Percentiles rank a stretch among this genome's conserved stretches.
phyloP scores from a whole-genome alignment of 2,888 invertebrate genomes.

The Amphiduros pacificus region DNA sequence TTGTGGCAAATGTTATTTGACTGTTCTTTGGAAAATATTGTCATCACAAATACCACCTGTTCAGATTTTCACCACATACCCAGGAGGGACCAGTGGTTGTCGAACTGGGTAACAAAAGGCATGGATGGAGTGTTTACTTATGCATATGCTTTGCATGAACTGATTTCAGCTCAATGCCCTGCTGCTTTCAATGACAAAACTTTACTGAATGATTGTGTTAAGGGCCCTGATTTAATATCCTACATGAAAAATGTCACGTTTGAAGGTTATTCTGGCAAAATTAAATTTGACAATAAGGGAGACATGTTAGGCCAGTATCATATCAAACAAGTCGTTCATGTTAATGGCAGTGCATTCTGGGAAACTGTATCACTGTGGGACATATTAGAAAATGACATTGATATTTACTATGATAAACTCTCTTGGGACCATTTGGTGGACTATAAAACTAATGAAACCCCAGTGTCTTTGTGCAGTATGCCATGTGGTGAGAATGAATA shows the following conservation, averaged over 20 bases:
- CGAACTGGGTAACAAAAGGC: conserved; percentile 12
- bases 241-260: conserved; percentile 2
- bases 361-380: no score
- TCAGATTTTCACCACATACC: no score
- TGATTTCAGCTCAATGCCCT: conserved; percentile 36
- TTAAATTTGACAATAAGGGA: conserved; percentile 7
- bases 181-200: conserved; percentile 19
- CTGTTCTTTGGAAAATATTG: not conserved
- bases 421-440: no score
- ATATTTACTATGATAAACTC: no score
- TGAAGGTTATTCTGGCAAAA: not conserved
- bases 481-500: not conserved
- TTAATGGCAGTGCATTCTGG: not conserved
- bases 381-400: no score
- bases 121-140: conserved; percentile 41
- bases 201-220: not conserved
- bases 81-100: not conserved
- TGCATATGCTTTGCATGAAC: conserved; percentile 36
- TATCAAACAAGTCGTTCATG: not conserved
- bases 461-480: conserved; percentile 14
- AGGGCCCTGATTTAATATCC: not conserved
- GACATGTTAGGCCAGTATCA: conserved; percentile 8
- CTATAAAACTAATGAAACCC: conserved; percentile 4
- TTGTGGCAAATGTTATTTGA: conserved; percentile 1
- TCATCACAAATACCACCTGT: no score